These are phyloP conservation scores for Aporophyla nigra DNA, from an alignment of 2,888 invertebrate species.

Conservation along the genomic window DNA sequence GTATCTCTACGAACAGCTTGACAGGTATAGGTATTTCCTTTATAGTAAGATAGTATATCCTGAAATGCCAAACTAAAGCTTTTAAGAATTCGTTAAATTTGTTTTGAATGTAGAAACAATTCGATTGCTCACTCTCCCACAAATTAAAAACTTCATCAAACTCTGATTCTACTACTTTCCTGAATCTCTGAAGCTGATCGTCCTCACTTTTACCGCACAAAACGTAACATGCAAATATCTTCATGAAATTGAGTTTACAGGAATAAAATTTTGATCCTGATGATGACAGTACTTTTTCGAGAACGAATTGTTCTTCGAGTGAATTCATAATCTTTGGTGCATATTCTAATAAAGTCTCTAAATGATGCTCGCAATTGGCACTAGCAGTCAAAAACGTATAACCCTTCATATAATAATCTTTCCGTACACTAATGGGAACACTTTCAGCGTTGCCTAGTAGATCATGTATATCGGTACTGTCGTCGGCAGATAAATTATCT, in stretches of 20 bases:
- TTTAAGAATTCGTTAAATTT: neutral
- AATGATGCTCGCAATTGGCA: constrained; percentile 62
- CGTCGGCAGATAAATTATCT: constrained; percentile 69
- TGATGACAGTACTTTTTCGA: constrained; percentile 65
- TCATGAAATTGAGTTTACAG: constrained; percentile 14
- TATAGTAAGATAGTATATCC: neutral
- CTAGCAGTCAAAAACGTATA: constrained; percentile 69
- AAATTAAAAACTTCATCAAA: constrained; percentile 65
- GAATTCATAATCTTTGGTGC: constrained; percentile 67
- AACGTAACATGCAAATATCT: constrained; percentile 67
- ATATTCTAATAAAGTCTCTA: constrained; percentile 56
- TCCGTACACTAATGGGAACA: constrained; percentile 62
- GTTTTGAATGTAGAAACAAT: constrained; percentile 1
- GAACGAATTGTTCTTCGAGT: constrained; percentile 72
- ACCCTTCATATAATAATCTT: constrained; percentile 69
- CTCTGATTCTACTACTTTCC: constrained; percentile 64
- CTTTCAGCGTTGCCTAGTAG: constrained; percentile 63
- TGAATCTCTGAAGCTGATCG: constrained; percentile 68
- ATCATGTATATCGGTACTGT: constrained; percentile 74
- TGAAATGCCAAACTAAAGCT: neutral
- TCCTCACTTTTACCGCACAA: constrained; percentile 68
- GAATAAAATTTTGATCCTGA: constrained; percentile 58
- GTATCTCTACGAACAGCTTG: constrained; percentile 68
- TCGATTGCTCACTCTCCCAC: constrained; percentile 60
- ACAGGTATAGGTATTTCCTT: constrained; percentile 69